These are phyloP conservation scores for Drosophila varians DNA, from an alignment of 1,140 invertebrate species.

Conservation along the genomic window DNA sequence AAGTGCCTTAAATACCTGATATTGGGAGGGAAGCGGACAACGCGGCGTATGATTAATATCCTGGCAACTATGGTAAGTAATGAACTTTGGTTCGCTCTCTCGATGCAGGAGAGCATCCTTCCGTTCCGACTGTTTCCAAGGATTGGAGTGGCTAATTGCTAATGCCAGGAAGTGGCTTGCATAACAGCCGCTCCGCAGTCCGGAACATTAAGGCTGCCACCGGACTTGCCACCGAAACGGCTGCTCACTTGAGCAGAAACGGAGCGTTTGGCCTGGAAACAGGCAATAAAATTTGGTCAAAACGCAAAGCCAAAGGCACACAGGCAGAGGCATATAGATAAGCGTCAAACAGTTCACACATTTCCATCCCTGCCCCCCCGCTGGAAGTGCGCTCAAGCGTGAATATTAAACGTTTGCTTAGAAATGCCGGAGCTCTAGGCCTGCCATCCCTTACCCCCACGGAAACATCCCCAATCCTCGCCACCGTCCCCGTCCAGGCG, in stretches of 20 bases:
- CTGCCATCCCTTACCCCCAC: no score
- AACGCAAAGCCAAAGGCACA: slow-evolving; percentile 47
- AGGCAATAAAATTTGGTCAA: slow-evolving; percentile 81
- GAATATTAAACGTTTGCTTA: slow-evolving; percentile 80
- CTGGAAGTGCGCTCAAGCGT: slow-evolving; percentile 73
- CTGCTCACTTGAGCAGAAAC: slow-evolving; percentile 60
- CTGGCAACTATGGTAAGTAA: slow-evolving; percentile 41
- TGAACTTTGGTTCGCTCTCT: slow-evolving; percentile 33
- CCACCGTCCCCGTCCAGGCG: no score
- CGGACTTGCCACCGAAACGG: slow-evolving; percentile 7
- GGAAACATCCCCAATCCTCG: no score
- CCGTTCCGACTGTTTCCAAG: slow-evolving; percentile 10
- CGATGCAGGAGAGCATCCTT: slow-evolving; percentile 27
- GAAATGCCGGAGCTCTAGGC: slow-evolving; percentile 16
- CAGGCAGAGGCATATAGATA: slow-evolving; percentile 61
- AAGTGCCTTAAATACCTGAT: slow-evolving; percentile 61
- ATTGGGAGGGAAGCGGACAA: slow-evolving; percentile 35
- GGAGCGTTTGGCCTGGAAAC: slow-evolving; percentile 70
- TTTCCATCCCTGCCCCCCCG: slow-evolving; percentile 45
- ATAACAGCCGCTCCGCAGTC: slow-evolving; percentile 30
- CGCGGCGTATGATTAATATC: slow-evolving; percentile 76
- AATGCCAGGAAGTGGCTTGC: slow-evolving; percentile 23
- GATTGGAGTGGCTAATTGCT: slow-evolving; percentile 48
- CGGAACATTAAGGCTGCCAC: slow-evolving; percentile 18
- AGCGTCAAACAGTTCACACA: slow-evolving; percentile 80